Conservation (phyloP, 2,797 vertebrate species). For the Sebastes aleutianus region DNA sequence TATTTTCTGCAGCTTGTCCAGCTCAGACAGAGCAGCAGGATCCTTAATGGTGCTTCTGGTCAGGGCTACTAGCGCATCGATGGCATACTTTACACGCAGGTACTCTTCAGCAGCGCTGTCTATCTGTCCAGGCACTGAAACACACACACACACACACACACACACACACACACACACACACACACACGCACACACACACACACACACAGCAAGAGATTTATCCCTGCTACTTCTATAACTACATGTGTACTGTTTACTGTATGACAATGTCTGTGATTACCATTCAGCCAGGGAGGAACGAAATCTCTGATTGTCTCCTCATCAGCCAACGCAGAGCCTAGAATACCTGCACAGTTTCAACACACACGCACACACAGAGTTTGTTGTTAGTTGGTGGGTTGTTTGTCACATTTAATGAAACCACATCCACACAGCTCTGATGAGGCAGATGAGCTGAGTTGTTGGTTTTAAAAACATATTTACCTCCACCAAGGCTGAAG, state of each 20-base stretch:
- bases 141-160: not conserved
- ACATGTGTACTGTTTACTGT: not conserved
- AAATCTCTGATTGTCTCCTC: not conserved
- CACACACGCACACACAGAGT: not conserved
- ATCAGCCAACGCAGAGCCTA: slow-evolving; percentile 54
- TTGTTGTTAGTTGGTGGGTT: not conserved
- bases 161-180: not conserved
- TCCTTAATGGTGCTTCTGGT: slow-evolving; percentile 12
- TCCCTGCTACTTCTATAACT: no score
- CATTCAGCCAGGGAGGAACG: slow-evolving; percentile 50
- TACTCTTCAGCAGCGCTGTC: slow-evolving; percentile 15
- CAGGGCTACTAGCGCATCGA: slow-evolving; percentile 26
- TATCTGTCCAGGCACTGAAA: slow-evolving; percentile 8
- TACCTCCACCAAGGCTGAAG: no score
- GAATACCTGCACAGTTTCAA: slow-evolving; percentile 44
- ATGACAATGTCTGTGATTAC: slow-evolving; percentile 24
- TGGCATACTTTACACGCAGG: slow-evolving; percentile 16
- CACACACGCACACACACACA: slow-evolving; percentile 11
- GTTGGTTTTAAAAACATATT: not conserved
- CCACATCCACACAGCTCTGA: not conserved
- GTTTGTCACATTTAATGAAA: not conserved
- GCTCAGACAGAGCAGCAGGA: not conserved
- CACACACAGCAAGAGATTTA: not conserved
- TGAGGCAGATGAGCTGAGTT: not conserved
- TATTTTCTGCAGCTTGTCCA: slow-evolving; percentile 34